Evolutionary conservation across 64 coral and sea anemone genomes (phyloP).

Genomic region (Montipora sp.): DNA sequence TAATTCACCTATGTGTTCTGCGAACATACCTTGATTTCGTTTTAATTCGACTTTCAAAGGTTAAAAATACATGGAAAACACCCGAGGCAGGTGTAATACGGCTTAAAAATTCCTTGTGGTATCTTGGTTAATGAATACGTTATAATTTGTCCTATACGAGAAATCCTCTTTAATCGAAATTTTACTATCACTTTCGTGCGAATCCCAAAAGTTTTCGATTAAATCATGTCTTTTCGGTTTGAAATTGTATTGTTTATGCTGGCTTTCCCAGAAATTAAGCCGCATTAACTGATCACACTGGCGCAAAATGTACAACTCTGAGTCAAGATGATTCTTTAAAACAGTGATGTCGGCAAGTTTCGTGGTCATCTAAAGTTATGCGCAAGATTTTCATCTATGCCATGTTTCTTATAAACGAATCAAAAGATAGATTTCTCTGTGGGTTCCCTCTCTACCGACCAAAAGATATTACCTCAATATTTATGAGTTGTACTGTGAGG

Average conservation of each 20-base stretch:
- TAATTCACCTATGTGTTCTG: conserved; percentile 2
- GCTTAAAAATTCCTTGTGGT: not conserved
- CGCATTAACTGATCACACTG: not conserved
- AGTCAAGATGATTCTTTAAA: not conserved
- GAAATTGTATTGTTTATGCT: not conserved
- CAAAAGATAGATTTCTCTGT: not conserved
- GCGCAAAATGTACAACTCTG: not conserved
- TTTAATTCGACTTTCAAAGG: not conserved
- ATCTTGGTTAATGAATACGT: not conserved
- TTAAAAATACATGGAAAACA: not conserved
- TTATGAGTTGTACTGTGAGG: not conserved
- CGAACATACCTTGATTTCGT: not conserved
- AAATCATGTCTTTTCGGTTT: not conserved
- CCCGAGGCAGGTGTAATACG: not conserved
- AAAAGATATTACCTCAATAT: conserved; percentile 18
- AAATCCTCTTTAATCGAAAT: not conserved
- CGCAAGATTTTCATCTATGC: not conserved
- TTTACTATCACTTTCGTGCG: not conserved
- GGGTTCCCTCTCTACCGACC: not conserved
- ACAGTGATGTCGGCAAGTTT: not conserved
- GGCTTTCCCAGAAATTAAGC: not conserved
- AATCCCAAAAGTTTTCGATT: not conserved
- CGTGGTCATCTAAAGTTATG: not conserved
- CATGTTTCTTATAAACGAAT: not conserved
- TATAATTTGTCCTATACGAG: not conserved